Conservation (phyloP, 2,113 vertebrate species). For the Sylvietta virens region DNA sequence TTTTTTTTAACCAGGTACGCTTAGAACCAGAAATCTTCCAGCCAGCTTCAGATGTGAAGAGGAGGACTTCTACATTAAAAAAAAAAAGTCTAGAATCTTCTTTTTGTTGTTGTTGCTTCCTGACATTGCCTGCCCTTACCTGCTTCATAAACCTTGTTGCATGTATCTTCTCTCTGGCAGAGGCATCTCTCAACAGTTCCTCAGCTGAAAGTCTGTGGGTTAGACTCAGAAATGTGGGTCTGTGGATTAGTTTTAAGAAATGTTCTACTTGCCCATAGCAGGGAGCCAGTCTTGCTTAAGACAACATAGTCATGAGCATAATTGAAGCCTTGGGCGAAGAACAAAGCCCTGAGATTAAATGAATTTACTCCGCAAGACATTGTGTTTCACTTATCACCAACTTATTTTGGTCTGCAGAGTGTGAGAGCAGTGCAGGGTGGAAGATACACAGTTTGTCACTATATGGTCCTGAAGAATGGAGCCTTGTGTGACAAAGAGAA, state of each 20-base stretch:
- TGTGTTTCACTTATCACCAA: not conserved
- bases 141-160: not conserved
- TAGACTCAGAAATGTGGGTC: not conserved
- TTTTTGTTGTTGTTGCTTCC: not conserved
- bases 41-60: not conserved
- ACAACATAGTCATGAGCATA: not conserved
- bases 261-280: not conserved
- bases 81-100: not conserved
- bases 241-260: not conserved
- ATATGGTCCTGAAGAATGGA: not conserved
- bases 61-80: not conserved
- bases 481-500: not conserved
- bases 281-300: not conserved
- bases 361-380: not conserved
- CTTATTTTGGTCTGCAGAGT: not conserved
- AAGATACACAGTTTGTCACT: not conserved
- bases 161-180: fast-evolving
- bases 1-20: not conserved
- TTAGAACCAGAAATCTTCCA: not conserved
- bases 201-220: not conserved
- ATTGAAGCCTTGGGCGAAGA: not conserved
- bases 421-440: not conserved
- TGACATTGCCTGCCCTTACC: not conserved
- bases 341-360: not conserved
- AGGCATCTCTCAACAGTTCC: not conserved